Percentiles rank a stretch among this genome's conserved stretches.
phyloP scores from a whole-genome alignment of 2,113 vertebrate genomes.

The Sander vitreus region DNA sequence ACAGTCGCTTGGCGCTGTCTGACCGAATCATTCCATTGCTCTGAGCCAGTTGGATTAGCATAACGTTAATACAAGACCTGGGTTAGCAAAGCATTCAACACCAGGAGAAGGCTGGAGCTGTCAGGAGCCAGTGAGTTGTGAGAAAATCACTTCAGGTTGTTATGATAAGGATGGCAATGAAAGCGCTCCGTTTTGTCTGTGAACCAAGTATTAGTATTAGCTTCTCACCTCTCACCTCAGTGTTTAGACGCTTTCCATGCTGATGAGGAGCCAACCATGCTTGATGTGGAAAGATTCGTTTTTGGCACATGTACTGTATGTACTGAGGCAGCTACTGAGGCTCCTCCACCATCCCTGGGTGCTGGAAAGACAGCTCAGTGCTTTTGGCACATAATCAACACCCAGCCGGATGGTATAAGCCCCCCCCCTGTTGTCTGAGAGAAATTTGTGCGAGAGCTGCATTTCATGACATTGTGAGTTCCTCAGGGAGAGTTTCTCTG shows the following conservation, averaged over 20 bases:
- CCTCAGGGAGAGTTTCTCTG: slow-evolving; percentile 43
- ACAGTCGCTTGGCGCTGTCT: slow-evolving; percentile 43
- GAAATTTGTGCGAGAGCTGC: slow-evolving; percentile 34
- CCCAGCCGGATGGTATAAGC: slow-evolving; percentile 41
- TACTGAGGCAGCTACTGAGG: slow-evolving; percentile 32
- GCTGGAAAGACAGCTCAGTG: slow-evolving; percentile 46
- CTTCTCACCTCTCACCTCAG: slow-evolving; percentile 39
- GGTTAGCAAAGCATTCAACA: slow-evolving; percentile 36
- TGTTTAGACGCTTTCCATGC: slow-evolving; percentile 38
- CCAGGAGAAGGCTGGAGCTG: slow-evolving; percentile 12
- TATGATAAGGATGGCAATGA: slow-evolving; percentile 41
- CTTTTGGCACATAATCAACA: slow-evolving; percentile 57
- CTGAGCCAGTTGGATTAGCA: slow-evolving; percentile 45
- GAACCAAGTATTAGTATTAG: slow-evolving; percentile 42
- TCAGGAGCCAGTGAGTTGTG: slow-evolving; percentile 48
- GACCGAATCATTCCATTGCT: slow-evolving; percentile 54
- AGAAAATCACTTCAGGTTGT: slow-evolving; percentile 57
- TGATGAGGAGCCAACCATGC: slow-evolving; percentile 19
- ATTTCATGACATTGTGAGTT: slow-evolving; percentile 47
- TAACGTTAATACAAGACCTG: slow-evolving; percentile 34
- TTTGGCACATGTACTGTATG: slow-evolving; percentile 11
- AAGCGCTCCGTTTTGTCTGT: slow-evolving; percentile 24
- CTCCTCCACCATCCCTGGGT: slow-evolving; percentile 33
- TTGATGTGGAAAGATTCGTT: slow-evolving; percentile 38
- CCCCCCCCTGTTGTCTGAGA: slow-evolving; percentile 4